These are phyloP conservation scores for Amphipoea lucens DNA, from an alignment of 2,888 invertebrate genomes.

Conservation along the genomic window DNA sequence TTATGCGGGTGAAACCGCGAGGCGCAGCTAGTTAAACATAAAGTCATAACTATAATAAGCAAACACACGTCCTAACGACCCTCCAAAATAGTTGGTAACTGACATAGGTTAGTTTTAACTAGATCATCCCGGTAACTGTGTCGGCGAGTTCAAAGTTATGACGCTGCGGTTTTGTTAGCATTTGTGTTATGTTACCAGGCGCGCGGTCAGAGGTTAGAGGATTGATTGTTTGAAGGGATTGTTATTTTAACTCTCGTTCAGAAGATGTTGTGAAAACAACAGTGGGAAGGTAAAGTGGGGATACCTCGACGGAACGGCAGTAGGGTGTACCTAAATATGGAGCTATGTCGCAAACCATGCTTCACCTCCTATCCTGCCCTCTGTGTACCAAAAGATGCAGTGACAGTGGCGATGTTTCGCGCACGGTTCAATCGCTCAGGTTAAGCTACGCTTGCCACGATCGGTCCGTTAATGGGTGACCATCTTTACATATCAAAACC, in stretches of 20 bases:
- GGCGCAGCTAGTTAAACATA: conserved; percentile 5
- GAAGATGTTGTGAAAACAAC: neutral
- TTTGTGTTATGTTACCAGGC: conserved; percentile 51
- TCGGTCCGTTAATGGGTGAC: too few species aligned
- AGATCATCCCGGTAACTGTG: conserved; percentile 70
- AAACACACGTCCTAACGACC: conserved; percentile 40
- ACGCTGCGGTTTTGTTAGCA: conserved; percentile 65
- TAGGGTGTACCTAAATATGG: too few species aligned
- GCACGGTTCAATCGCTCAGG: too few species aligned
- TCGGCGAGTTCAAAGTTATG: conserved; percentile 58
- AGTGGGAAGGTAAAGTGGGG: neutral
- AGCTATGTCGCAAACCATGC: too few species aligned
- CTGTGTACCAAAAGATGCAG: too few species aligned
- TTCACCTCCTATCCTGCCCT: too few species aligned
- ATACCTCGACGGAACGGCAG: too few species aligned
- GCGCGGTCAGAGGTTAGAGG: neutral
- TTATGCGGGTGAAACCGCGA: too few species aligned
- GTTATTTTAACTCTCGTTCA: neutral
- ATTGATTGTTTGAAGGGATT: neutral
- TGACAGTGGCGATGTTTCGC: too few species aligned
- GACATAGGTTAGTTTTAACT: conserved; percentile 74
- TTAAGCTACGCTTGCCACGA: too few species aligned
- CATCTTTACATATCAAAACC: too few species aligned
- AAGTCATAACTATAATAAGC: conserved; percentile 31
- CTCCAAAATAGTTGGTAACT: conserved; percentile 70